Conservation (phyloP, 1,140 invertebrate genomes). For the Bombus superbus region DNA sequence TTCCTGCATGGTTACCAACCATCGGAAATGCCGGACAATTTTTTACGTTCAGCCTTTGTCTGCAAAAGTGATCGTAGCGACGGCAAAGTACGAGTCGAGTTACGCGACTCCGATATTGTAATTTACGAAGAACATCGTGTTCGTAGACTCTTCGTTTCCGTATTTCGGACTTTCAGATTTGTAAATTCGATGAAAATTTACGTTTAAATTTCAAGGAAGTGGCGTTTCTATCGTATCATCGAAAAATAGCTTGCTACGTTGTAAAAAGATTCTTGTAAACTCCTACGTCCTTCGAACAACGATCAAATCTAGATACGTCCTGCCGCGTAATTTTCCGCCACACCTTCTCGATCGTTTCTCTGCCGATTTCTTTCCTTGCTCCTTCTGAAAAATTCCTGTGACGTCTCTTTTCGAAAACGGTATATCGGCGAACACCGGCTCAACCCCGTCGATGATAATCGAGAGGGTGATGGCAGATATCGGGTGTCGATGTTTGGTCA, state of each 20-base stretch:
- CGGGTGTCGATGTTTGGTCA: slow-evolving; percentile 61
- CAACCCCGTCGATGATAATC: slow-evolving; percentile 35
- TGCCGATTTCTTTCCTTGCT: too few relatives aligned
- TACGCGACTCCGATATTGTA: neutral
- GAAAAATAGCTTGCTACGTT: rapidly evolving
- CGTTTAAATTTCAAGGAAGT: too few relatives aligned
- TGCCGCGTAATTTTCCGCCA: too few relatives aligned
- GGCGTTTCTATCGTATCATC: too few relatives aligned
- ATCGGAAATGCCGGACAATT: neutral
- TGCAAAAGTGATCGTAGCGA: neutral
- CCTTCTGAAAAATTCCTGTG: neutral
- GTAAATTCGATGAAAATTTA: too few relatives aligned
- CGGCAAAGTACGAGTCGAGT: neutral
- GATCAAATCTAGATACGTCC: too few relatives aligned
- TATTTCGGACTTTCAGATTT: too few relatives aligned
- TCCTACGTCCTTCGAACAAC: too few relatives aligned
- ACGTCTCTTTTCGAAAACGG: neutral
- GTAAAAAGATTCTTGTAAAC: too few relatives aligned
- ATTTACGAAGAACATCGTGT: too few relatives aligned
- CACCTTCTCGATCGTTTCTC: too few relatives aligned
- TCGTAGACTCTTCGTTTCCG: too few relatives aligned
- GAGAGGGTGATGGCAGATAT: slow-evolving; percentile 49
- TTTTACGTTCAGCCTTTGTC: neutral
- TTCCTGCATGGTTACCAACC: slow-evolving; percentile 22
- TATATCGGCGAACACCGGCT: neutral